A percentile compares a stretch with the other conserved stretches of the same genome.
Evolutionary conservation across 2,888 invertebrate genomes (phyloP).

Genomic region (Tridacna gigas): DNA sequence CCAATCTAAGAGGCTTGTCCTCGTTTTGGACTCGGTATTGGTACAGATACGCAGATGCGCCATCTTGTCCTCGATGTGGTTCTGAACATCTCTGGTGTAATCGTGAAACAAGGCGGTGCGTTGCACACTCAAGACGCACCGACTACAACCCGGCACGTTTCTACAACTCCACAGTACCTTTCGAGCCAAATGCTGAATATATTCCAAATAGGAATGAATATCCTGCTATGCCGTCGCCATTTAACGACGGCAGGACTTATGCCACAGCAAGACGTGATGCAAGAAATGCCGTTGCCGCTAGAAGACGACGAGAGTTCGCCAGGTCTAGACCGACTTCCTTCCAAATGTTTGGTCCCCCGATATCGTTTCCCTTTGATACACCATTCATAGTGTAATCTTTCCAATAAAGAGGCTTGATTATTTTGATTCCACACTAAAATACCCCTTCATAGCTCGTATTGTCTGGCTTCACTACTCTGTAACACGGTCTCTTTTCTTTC

Average conservation of each 20-base stretch:
- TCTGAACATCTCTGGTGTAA: constrained; percentile 49
- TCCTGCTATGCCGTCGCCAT: constrained; percentile 35
- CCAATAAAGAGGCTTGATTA: neutral
- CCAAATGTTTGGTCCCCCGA: constrained; percentile 1
- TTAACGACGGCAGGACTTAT: constrained; percentile 47
- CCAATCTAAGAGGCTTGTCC: constrained; percentile 31
- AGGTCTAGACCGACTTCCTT: neutral
- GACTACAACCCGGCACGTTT: constrained; percentile 39
- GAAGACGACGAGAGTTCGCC: neutral
- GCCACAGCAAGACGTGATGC: constrained; percentile 43
- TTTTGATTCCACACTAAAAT: too few species aligned
- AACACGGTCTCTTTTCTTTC: too few species aligned
- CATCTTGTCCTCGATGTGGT: constrained; percentile 46
- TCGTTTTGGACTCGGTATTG: constrained; percentile 45
- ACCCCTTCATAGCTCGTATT: too few species aligned
- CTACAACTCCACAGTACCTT: neutral
- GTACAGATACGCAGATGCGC: constrained; percentile 41
- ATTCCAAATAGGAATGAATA: constrained; percentile 27
- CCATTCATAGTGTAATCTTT: neutral
- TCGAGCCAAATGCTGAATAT: constrained; percentile 41
- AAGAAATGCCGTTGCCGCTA: constrained; percentile 1
- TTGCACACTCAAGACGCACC: constrained; percentile 41
- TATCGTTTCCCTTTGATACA: neutral
- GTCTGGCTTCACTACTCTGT: too few species aligned
- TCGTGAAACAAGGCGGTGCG: constrained; percentile 13